These are phyloP conservation scores for Halesus radiatus DNA, from an alignment of 1,140 invertebrate species.

Conservation along the genomic window DNA sequence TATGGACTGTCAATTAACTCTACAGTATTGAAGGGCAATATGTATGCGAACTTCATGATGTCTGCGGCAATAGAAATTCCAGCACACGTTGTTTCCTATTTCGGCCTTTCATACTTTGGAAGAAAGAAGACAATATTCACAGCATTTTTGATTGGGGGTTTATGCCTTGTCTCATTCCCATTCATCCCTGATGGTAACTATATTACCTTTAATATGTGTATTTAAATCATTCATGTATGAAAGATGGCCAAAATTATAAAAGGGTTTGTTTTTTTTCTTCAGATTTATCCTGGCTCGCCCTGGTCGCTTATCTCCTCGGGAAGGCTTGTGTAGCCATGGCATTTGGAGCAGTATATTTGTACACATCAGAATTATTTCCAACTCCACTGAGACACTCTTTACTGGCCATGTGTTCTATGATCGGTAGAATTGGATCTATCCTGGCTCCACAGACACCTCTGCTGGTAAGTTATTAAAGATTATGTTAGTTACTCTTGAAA, in stretches of 20 bases:
- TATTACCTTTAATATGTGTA: too few relatives aligned
- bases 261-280: neutral
- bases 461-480: constrained; percentile 65
- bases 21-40: constrained; percentile 78
- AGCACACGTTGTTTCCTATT: constrained; percentile 76
- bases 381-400: constrained; percentile 74
- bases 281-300: constrained; percentile 43
- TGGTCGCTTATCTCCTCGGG: constrained; percentile 72
- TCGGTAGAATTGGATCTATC: constrained; percentile 78
- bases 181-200: constrained; percentile 45
- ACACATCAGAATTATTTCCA: constrained; percentile 78
- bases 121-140: constrained; percentile 73
- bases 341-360: constrained; percentile 75
- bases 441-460: constrained; percentile 77
- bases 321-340: constrained; percentile 78
- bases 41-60: constrained; percentile 80
- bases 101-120: constrained; percentile 75
- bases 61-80: constrained; percentile 81
- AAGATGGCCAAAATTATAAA: too few relatives aligned
- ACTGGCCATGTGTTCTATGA: constrained; percentile 76
- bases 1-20: constrained; percentile 66
- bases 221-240: too few relatives aligned
- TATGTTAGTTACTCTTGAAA: neutral
- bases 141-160: constrained; percentile 74
- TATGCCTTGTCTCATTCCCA: constrained; percentile 55